These are phyloP conservation scores for Isoperla grammatica DNA, from an alignment of 2,888 invertebrate species.

Conservation along the genomic window DNA sequence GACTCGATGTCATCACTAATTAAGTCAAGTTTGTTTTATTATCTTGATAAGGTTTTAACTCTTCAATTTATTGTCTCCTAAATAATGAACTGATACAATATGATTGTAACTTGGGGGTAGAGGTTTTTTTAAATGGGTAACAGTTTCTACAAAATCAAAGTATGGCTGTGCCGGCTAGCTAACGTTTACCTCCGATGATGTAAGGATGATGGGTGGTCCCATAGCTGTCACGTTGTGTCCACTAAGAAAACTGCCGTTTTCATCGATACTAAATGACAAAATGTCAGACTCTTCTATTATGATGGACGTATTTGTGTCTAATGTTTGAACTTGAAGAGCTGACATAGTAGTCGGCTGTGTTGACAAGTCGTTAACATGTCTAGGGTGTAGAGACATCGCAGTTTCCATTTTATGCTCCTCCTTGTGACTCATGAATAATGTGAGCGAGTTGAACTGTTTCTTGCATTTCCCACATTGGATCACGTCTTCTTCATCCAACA, in stretches of 20 bases:
- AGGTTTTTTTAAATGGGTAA: too few species aligned
- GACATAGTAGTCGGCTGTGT: not conserved
- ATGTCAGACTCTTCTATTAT: slow-evolving; percentile 33
- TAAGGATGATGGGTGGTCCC: slow-evolving; percentile 23
- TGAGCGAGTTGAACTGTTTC: slow-evolving; percentile 55
- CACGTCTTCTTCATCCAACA: slow-evolving; percentile 56
- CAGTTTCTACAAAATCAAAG: too few species aligned
- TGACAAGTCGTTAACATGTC: not conserved
- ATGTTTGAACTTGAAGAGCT: not conserved
- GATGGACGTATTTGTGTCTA: slow-evolving; percentile 18
- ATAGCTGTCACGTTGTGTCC: slow-evolving; percentile 13
- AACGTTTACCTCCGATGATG: not conserved
- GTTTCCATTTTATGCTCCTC: slow-evolving; percentile 39
- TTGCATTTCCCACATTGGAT: slow-evolving; percentile 67
- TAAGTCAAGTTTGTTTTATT: too few species aligned
- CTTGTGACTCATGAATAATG: slow-evolving; percentile 57
- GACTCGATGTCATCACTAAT: too few species aligned
- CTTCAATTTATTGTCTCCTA: too few species aligned
- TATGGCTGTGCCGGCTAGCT: too few species aligned
- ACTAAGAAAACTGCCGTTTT: slow-evolving; percentile 30
- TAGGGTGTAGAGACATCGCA: not conserved
- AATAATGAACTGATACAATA: too few species aligned
- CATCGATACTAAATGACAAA: slow-evolving; percentile 41
- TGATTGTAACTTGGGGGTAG: too few species aligned
- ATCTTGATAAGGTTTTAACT: too few species aligned